A percentile compares a stretch with the other conserved stretches of the same genome.
These are phyloP conservation scores for Harpagoxenus sublaevis DNA, from an alignment of 2,888 invertebrate genomes.

Conservation along the genomic window DNA sequence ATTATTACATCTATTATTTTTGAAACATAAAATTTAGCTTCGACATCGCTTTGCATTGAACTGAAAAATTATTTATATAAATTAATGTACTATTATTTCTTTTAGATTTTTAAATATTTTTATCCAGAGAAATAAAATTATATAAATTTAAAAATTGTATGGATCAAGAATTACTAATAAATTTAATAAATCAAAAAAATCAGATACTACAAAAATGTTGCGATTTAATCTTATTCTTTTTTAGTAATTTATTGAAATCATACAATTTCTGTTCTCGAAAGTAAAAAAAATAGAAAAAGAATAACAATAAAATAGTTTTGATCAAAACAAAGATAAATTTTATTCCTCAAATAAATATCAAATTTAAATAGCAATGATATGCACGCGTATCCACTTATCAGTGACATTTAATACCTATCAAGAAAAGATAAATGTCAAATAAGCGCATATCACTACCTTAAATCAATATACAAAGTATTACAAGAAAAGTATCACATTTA, in stretches of 20 bases:
- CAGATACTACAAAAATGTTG: not conserved
- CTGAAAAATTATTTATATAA: not conserved
- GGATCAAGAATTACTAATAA: not conserved
- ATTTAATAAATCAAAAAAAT: not conserved
- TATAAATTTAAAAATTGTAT: not conserved
- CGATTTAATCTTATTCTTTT: not conserved
- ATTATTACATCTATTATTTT: not conserved
- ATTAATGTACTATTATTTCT: not conserved
- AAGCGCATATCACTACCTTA: not conserved
- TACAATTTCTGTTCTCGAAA: not conserved
- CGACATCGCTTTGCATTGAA: not conserved
- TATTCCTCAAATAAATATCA: constrained; percentile 1
- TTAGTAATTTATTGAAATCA: not conserved
- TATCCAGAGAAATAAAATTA: not conserved
- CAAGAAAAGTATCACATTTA: not conserved
- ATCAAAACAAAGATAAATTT: not conserved
- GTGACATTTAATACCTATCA: not conserved
- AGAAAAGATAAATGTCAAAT: not conserved
- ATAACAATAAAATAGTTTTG: not conserved
- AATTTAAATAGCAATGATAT: not conserved
- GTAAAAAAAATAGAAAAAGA: not conserved
- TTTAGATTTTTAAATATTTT: not conserved
- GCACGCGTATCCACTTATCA: not conserved
- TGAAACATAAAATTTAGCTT: not conserved
- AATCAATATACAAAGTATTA: not conserved